Evolutionary conservation across 2,113 vertebrate species (phyloP), one percentile per base, ranked within the genome.

Genomic region (Prietella phreatophila): DNA sequence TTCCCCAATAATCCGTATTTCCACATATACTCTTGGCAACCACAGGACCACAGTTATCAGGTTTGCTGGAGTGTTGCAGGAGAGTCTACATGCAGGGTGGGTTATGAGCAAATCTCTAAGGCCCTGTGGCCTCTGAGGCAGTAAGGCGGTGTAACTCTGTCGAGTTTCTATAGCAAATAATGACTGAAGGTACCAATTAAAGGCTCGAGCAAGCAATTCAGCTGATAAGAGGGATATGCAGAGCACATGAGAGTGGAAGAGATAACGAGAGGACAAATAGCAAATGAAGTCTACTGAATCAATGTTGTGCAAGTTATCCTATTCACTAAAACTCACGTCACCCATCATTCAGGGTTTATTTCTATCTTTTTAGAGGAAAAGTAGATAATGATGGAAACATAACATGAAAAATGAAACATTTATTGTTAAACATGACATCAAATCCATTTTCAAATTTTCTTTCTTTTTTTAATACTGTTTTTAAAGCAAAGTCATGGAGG

Each of bases 91-190:
- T n/a, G 17, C 60, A 73, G 53, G 78, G 73, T 22, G 20, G 55
- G 85, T n/a, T 39, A 89, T 55, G 71, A 20, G 25, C 75, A 75
- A 55, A 47, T 89, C 88, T 87, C 76, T 65, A 85, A 85, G 82
- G 85, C 39, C 76, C 82, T 56, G 30, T 14, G 42, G n/a, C 84
- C 82, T 69, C 85, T 55, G 85, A 82, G 79, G 78, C 78, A 87
- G 63, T 17, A 71, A 84, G 60, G 73, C 53, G 81, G 79, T 60
- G 75, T 58, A 71, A 22, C 75, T n/a, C 50, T 61, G 85, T 80
- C 9, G 27, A 0, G 82, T 87, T 89, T 85, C 76, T 87, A 89
- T 85, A 63, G 86, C 39, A 87, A 85, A 87, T 87, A 89, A 89
- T 85, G 65, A 87, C 86, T 81, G 69, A 65, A 79, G 65, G 27